Base-by-base conservation (phyloP, 1,140 invertebrate species). In the Eciton burchellii region DNA sequence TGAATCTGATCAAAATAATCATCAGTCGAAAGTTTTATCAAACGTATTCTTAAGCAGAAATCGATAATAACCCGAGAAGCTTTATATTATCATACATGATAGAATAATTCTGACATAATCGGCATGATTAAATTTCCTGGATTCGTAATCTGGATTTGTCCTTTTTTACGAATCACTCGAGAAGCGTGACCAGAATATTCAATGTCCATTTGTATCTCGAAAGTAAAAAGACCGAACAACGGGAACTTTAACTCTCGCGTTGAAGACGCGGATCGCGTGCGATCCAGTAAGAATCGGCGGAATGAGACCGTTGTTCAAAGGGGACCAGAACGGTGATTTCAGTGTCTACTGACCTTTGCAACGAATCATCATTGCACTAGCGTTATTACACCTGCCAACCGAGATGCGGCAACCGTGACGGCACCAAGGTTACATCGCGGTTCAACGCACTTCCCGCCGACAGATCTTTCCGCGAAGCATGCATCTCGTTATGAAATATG, bases 401-500 rank as follows among this genome's bases (percentile, higher is more conserved):
- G 85, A 87, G 89, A 90, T 90, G 89, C 91, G 91, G 86, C 85
- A 88, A 91, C 90, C 92, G 91, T 93, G 92, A 93, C 91, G 93
- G 85, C 84, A 90, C 81, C 92, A 94, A 93, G 93, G 92, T 92
- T 93, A 91, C 85, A 74, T 81, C 82, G 84, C 85, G 92, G 93
- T 94, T 94, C 93, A 93, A 94, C 91, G 93, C 91, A 93, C 92
- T 92, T 90, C 86, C 87, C 79, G 85, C 89, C 90, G 84, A 89
- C 84, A 79, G 76, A 91, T 90, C 86, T 81, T 87, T 91, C 82
- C 71, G 71, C 81, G 56, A 54, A 71, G 83, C 62, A 59, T 35
- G 65, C 84, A 72, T 52, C 68, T 82, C 62, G 62, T 81, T 79
- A 56, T 35, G 26, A 83, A 66, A 56, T 35, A 19, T 35, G 16